Evolutionary conservation across 2,888 invertebrate genomes (phyloP), one percentile per base, ranked within the genome.

Genomic region (Drosophila lacicola): DNA sequence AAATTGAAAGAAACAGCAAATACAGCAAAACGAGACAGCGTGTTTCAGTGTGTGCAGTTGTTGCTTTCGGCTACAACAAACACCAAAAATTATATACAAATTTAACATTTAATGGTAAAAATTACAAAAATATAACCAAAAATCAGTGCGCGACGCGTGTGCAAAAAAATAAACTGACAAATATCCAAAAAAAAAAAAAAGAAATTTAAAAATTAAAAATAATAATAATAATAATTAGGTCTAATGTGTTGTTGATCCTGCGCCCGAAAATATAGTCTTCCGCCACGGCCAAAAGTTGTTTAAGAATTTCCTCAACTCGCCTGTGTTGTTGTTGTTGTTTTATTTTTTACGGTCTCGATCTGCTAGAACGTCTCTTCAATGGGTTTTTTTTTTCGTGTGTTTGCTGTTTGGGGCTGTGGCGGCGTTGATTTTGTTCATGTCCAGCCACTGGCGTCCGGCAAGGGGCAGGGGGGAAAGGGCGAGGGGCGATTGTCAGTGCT

Each of bases 351-450:
- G 75, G 60, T 73, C 73, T 49, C 63, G 73, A 72, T 60, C 72
- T 63, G 41, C 25, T 33, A 44, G 36, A 57, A 53, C 66, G 58
- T 63, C 57, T 58, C 56, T 45, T 74, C 74, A 74, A 77, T 74
- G 78, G 56, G 74, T 37, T 58, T 65, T 33, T 65, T 33, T 51
- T 29, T 29, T 29, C 21, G 29, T 73, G 60, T 72, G 62, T 67
- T 77, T 75, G 74, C 74, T 64, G 74, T 78, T 66, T 76, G 78
- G 74, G 76, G 70, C 76, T 68, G 68, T 62, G 65, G 60, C 71
- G 66, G 76, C 79, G 70, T 74, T 78, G 79, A 77, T 78, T 74
- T 77, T 77, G 79, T 70, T 53, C 79, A 78, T 78, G 78, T 78
- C 74, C 75, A 75, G 68, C 46, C 50, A 37, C 34, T n/a, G 21